phyloP scores from a whole-genome alignment of 1,140 invertebrate species.

The Mya arenaria region DNA sequence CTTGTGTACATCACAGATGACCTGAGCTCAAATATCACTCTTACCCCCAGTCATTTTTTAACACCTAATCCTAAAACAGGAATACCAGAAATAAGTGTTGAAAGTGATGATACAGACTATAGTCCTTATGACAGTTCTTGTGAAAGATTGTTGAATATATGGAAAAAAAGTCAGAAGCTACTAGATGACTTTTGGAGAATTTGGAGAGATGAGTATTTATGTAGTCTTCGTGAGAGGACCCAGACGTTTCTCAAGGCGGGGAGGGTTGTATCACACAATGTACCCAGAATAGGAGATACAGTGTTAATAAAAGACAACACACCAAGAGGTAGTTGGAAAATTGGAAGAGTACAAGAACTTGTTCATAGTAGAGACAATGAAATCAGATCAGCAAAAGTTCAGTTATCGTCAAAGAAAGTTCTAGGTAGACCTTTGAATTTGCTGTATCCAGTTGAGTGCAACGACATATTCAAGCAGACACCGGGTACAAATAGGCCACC shows the following conservation, averaged over 20 bases:
- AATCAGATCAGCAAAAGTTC: conserved; percentile 10
- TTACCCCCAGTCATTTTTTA: conserved; percentile 28
- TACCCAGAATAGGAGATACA: not conserved
- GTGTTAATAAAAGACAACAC: conserved; percentile 10
- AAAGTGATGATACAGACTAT: conserved; percentile 2
- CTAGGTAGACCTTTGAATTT: not conserved
- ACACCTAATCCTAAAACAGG: conserved; percentile 30
- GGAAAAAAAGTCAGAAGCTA: conserved; percentile 26
- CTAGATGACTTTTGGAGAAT: too few relatives aligned
- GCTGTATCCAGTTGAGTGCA: conserved; percentile 2
- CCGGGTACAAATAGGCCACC: not conserved
- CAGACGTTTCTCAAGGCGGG: too few relatives aligned
- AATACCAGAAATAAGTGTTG: conserved; percentile 8
- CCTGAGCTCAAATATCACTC: conserved; percentile 18
- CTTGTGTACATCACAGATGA: conserved; percentile 48
- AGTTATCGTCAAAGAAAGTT: not conserved
- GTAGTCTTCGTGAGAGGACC: too few relatives aligned
- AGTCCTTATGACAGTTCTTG: not conserved
- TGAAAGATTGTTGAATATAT: too few relatives aligned
- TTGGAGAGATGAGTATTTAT: too few relatives aligned
- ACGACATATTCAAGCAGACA: not conserved
- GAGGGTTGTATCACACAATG: too few relatives aligned
- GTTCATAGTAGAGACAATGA: not conserved
- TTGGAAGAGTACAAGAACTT: conserved; percentile 12
- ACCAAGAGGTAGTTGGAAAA: conserved; percentile 16